Evolutionary conservation across 2,888 invertebrate species (phyloP), one percentile per base, ranked within the genome.

Genomic region (Cantharis flavilabris): DNA sequence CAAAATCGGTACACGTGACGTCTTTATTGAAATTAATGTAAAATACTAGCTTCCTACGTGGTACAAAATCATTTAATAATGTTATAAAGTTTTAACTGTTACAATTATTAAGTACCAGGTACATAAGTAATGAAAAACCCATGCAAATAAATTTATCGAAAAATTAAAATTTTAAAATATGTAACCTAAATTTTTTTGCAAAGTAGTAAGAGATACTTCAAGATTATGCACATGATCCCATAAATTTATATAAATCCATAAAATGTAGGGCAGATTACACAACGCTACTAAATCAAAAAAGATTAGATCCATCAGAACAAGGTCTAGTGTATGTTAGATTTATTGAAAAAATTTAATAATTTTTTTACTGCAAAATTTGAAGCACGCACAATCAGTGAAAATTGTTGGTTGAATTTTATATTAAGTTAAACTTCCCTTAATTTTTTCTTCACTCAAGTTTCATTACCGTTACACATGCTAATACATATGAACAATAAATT

Each of bases 201-300:
- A 79, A 78, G 77, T 79, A 80, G 79, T 83, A 81, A 82, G 83
- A 84, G 83, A 84, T 84, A 83, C 83, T 84, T 82, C 84, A 84
- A 84, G 83, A 83, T 84, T 83, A 83, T 81, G 79, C 80, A 80
- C 80, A 78, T 81, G 84, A 83, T 84, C 83, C 82, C 84, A 84
- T 84, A 83, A 83, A 84, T 84, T 84, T 83, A 83, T 84, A 83
- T 82, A 80, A 81, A 84, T 82, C 84, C 81, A 77, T 82, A 80
- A 76, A 78, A 80, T 79, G 80, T 82, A 79, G 80, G 81, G 80
- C 82, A 79, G 78, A 79, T 79, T 82, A 83, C 82, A 82, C 80
- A 81, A 80, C 82, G 76, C 67, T 79, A 80, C 81, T 84, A 84
- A 84, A 84, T 84, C 83, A 83, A 82, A 77, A 69, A 72, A 83